These are phyloP conservation scores for Clistopyga incitator DNA, from an alignment of 2,888 invertebrate species.

Conservation along the genomic window DNA sequence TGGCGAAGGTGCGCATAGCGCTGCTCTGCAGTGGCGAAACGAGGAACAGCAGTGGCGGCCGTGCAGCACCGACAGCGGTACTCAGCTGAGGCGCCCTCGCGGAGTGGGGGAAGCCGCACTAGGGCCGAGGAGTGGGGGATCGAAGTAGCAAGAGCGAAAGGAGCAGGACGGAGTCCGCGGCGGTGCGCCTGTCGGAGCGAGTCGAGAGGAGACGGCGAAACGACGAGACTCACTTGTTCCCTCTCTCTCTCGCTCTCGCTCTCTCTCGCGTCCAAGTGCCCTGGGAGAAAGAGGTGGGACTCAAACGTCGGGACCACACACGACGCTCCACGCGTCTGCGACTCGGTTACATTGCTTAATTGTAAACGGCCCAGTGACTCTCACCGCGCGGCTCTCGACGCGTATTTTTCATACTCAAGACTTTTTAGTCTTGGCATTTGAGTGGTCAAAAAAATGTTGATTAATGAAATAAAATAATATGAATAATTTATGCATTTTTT, in stretches of 20 bases:
- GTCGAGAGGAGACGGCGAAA: slow-evolving; percentile 60
- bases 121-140: slow-evolving; percentile 41
- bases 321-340: slow-evolving; percentile 84
- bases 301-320: slow-evolving; percentile 83
- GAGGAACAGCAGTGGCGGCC: slow-evolving; percentile 61
- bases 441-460: too few relatives aligned
- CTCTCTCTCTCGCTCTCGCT: slow-evolving; percentile 41
- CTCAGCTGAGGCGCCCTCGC: slow-evolving; percentile 59
- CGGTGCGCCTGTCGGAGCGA: slow-evolving; percentile 51
- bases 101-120: slow-evolving; percentile 36
- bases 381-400: slow-evolving; percentile 71
- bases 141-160: slow-evolving; percentile 66
- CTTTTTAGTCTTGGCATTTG: too few relatives aligned
- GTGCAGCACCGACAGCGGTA: slow-evolving; percentile 51
- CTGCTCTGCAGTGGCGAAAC: slow-evolving; percentile 34
- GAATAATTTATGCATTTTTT: too few relatives aligned
- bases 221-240: slow-evolving; percentile 59
- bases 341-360: slow-evolving; percentile 84
- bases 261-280: slow-evolving; percentile 50
- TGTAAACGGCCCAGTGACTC: slow-evolving; percentile 83
- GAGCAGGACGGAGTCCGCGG: slow-evolving; percentile 35
- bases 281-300: slow-evolving; percentile 78
- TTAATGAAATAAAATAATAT: too few relatives aligned
- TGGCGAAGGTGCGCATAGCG: slow-evolving; percentile 2
- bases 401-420: neutral